A percentile compares a stretch with the other conserved stretches of the same genome.
Conservation (phyloP, 2,888 invertebrate genomes). For the Philaethria dido region DNA sequence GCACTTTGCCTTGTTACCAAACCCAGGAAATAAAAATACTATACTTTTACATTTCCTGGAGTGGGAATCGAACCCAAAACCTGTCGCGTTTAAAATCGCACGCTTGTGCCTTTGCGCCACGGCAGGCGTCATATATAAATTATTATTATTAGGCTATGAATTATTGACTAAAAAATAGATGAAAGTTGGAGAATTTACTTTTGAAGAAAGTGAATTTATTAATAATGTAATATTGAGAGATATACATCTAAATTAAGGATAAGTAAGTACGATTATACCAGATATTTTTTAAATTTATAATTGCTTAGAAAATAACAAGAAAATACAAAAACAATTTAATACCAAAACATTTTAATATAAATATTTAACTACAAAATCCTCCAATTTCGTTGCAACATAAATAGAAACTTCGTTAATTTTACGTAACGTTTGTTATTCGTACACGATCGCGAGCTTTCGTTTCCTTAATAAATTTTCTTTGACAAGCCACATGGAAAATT, state of each 20-base stretch:
- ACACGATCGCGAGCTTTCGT: conserved; percentile 26
- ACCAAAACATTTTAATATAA: conserved; percentile 12
- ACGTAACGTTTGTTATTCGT: conserved; percentile 26
- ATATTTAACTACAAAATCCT: conserved; percentile 8
- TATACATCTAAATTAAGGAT: background rate
- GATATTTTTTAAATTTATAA: background rate
- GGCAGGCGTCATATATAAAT: too few species aligned
- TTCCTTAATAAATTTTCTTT: conserved; percentile 46
- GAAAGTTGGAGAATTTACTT: too few species aligned
- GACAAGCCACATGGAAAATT: conserved; percentile 53
- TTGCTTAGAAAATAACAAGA: background rate
- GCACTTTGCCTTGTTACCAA: too few species aligned
- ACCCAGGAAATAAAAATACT: too few species aligned
- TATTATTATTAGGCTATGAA: too few species aligned
- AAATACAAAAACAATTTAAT: conserved; percentile 5
- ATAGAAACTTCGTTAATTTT: conserved; percentile 27
- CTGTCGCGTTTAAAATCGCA: too few species aligned
- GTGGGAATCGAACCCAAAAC: too few species aligned
- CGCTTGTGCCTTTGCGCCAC: too few species aligned
- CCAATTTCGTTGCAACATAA: conserved; percentile 28
- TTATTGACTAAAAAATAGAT: too few species aligned
- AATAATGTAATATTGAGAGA: too few species aligned
- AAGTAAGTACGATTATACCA: background rate
- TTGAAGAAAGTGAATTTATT: too few species aligned
- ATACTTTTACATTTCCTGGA: too few species aligned